Evolutionary conservation across 2,113 vertebrate species (phyloP).

Genomic region (Scophthalmus maximus): DNA sequence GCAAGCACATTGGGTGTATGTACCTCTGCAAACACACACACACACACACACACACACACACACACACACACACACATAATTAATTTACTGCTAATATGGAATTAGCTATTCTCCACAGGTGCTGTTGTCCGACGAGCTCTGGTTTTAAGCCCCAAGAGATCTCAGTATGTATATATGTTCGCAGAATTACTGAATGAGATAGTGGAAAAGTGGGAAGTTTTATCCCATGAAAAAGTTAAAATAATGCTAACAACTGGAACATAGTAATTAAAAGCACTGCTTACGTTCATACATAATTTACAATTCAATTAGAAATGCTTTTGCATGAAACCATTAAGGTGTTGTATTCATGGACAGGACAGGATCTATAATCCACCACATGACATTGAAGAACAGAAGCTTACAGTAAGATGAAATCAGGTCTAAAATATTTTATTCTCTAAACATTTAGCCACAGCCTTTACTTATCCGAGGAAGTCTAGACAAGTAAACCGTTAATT

Average conservation of each 20-base stretch:
- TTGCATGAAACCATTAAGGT: constrained; percentile 22
- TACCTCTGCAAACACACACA: constrained; percentile 41
- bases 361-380: too few species aligned
- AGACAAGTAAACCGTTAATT: background rate
- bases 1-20: constrained; percentile 22
- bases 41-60: constrained; percentile 11
- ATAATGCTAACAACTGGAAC: constrained; percentile 6
- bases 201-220: background rate
- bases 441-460: background rate
- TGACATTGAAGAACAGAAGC: too few species aligned
- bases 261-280: constrained; percentile 17
- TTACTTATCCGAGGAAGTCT: background rate
- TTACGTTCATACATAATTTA: constrained; percentile 29
- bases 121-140: constrained; percentile 26
- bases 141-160: constrained; percentile 36
- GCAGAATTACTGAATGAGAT: constrained; percentile 3
- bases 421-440: background rate
- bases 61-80: constrained; percentile 13
- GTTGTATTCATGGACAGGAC: background rate
- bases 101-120: constrained; percentile 59
- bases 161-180: constrained; percentile 1
- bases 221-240: background rate
- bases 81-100: constrained; percentile 61
- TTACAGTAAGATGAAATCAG: background rate
- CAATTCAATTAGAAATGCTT: constrained; percentile 35